A percentile compares a stretch with the other conserved stretches of the same genome.
Conservation (phyloP, 2,113 vertebrate genomes). For the Clupea harengus region DNA sequence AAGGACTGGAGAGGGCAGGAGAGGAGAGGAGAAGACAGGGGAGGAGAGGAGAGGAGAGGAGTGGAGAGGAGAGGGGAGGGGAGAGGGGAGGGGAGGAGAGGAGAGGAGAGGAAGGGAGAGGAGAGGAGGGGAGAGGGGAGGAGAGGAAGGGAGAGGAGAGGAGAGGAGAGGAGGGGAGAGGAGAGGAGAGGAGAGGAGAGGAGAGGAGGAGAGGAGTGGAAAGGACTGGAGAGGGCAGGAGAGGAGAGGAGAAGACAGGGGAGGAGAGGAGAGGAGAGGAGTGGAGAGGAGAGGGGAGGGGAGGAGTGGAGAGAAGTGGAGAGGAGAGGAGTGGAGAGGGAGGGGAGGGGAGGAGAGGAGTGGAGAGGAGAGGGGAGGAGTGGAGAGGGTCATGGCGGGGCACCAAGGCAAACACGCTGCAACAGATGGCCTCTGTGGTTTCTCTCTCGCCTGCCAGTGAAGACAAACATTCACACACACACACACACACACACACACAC, state of each 20-base stretch:
- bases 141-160: background rate
- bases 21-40: background rate
- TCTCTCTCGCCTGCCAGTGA: constrained; percentile 28
- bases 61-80: background rate
- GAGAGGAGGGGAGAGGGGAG: background rate
- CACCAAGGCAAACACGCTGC: constrained; percentile 60
- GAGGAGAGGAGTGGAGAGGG: too few relatives aligned
- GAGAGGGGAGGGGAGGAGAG: too few relatives aligned
- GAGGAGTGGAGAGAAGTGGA: too few relatives aligned
- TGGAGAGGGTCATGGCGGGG: constrained; percentile 49
- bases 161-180: background rate
- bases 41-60: too few relatives aligned
- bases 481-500: background rate
- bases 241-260: background rate
- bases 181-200: background rate
- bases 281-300: background rate
- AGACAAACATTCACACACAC: background rate
- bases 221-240: background rate
- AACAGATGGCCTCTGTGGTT: constrained; percentile 63
- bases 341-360: background rate
- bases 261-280: too few relatives aligned
- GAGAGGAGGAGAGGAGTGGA: background rate
- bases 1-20: background rate
- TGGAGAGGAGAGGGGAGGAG: constrained; percentile 15
- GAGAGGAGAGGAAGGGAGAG: background rate